Conservation (phyloP, 2,113 vertebrate genomes). For the Antigone vipio region DNA sequence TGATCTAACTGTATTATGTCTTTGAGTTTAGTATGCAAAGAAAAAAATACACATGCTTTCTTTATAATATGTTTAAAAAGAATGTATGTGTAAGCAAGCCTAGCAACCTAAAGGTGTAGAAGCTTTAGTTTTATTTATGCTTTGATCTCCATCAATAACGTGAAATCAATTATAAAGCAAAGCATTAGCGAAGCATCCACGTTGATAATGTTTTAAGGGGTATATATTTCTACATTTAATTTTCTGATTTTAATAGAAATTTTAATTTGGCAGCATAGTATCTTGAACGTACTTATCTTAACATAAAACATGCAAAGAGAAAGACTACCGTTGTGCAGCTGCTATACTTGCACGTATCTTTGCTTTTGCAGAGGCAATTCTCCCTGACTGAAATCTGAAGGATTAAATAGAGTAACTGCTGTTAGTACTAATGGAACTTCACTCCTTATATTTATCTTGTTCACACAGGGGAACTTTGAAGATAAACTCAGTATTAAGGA, state of each 20-base stretch:
- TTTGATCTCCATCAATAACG: neutral
- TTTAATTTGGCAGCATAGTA: neutral
- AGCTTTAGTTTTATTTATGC: neutral
- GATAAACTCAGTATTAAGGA: neutral
- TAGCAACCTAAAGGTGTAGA: neutral
- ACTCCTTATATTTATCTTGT: neutral
- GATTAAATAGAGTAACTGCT: neutral
- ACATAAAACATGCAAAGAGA: neutral
- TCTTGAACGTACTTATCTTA: neutral
- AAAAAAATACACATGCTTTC: neutral
- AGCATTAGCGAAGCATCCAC: neutral
- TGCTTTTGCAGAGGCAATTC: neutral
- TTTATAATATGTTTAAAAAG: neutral
- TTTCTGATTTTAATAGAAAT: neutral
- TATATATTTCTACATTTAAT: neutral
- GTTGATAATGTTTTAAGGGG: neutral
- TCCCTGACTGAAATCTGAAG: neutral
- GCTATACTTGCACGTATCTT: neutral
- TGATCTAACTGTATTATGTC: neutral
- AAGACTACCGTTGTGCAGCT: neutral
- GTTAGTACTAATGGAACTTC: neutral
- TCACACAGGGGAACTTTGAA: neutral
- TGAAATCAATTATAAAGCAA: neutral
- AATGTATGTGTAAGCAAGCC: neutral
- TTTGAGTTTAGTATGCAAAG: neutral